A percentile compares a stretch with the other conserved stretches of the same genome.
Evolutionary conservation across 2,888 invertebrate genomes (phyloP).

Genomic region (Sarcophaga carnaria): DNA sequence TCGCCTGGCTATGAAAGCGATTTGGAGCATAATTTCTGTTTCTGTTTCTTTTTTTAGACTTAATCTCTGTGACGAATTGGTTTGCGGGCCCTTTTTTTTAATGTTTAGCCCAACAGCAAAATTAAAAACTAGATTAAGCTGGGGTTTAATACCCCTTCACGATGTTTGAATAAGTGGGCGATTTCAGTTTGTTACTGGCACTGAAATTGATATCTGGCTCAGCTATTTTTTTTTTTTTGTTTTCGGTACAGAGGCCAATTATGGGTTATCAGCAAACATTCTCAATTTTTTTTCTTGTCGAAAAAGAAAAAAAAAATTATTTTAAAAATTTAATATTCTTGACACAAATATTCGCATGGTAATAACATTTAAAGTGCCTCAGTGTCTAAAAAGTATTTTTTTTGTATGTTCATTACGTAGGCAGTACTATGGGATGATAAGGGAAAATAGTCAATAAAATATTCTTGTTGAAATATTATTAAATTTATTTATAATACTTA

Average conservation of each 20-base stretch:
- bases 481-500: no score
- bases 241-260: background rate
- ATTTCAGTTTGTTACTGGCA: no score
- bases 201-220: no score
- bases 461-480: background rate
- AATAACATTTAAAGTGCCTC: slow-evolving; percentile 20
- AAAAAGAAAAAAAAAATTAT: background rate
- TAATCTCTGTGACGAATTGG: slow-evolving; percentile 28
- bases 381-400: slow-evolving; percentile 19
- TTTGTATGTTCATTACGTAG: background rate
- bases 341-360: background rate
- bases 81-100: background rate
- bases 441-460: background rate
- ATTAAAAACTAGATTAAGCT: slow-evolving; percentile 36
- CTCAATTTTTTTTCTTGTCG: background rate
- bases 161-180: no score
- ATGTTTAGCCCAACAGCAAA: slow-evolving; percentile 1
- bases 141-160: background rate
- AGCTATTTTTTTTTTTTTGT: no score
- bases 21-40: background rate
- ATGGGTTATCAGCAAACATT: slow-evolving; percentile 33
- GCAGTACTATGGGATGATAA: background rate
- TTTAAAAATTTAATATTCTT: background rate
- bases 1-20: background rate
- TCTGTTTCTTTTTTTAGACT: slow-evolving; percentile 2